phyloP scores from a whole-genome alignment of 30 jellyfish, hydroid and myxozoan genomes.

The Chrysaora quinquecirrha region DNA sequence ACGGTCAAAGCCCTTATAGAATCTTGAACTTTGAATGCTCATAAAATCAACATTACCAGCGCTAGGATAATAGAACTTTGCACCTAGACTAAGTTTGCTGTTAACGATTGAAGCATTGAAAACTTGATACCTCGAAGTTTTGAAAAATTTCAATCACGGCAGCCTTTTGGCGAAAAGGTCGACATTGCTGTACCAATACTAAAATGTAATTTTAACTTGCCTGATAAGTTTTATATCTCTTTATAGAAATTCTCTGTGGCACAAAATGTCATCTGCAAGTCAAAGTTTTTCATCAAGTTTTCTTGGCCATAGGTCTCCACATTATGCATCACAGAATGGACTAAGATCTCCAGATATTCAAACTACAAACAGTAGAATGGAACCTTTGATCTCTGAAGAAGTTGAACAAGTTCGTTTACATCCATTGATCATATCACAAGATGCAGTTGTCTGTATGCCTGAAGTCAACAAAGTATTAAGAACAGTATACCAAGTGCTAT shows the following conservation, averaged over 20 bases:
- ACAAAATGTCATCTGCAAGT: background rate
- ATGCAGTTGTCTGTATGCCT: constrained; percentile 97
- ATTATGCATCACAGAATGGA: background rate
- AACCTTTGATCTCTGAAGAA: constrained; percentile 55
- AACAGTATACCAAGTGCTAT: constrained; percentile 92
- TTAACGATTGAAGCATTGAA: too few species aligned
- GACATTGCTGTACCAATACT: too few species aligned
- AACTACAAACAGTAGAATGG: constrained; percentile 6
- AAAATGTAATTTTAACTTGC: too few species aligned
- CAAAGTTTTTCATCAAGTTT: background rate
- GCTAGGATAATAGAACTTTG: too few species aligned
- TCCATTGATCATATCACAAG: constrained; percentile 87
- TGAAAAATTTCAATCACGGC: too few species aligned
- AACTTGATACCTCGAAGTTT: too few species aligned
- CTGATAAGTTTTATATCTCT: background rate
- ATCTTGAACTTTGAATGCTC: too few species aligned
- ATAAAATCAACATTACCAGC: too few species aligned
- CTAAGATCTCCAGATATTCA: background rate
- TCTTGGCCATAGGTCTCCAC: background rate
- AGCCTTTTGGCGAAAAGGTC: too few species aligned
- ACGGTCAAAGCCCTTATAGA: too few species aligned
- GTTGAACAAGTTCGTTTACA: constrained; percentile 55
- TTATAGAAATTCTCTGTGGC: too few species aligned
- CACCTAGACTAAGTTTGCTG: too few species aligned
- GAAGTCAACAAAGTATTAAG: constrained; percentile 94